phyloP scores from a whole-genome alignment of 1,140 invertebrate genomes.

The Cardiocondyla obscurior region DNA sequence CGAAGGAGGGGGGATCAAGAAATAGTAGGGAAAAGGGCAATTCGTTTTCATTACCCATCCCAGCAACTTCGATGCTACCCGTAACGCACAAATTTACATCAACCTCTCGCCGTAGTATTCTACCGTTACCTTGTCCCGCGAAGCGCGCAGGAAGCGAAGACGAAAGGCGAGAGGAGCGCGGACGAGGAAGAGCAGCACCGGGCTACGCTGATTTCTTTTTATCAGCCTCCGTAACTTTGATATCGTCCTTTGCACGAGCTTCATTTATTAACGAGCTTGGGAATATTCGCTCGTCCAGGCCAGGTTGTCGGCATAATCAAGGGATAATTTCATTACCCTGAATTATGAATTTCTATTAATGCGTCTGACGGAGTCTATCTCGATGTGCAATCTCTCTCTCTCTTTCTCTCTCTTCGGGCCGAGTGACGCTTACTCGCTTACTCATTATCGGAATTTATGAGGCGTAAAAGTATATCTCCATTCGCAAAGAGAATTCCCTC shows the following conservation, averaged over 20 bases:
- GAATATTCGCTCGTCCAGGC: slow-evolving; percentile 36
- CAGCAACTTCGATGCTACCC: slow-evolving; percentile 58
- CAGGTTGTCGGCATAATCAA: slow-evolving; percentile 22
- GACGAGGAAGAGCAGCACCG: not conserved
- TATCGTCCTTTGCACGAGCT: slow-evolving; percentile 38
- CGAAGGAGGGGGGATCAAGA: slow-evolving; percentile 22
- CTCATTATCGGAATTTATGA: slow-evolving; percentile 38
- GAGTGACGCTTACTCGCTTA: not conserved
- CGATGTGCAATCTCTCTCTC: slow-evolving; percentile 28
- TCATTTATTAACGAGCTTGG: slow-evolving; percentile 55
- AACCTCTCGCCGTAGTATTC: slow-evolving; percentile 52
- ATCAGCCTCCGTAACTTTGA: slow-evolving; percentile 56
- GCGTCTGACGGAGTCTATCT: slow-evolving; percentile 29
- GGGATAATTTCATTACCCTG: slow-evolving; percentile 52
- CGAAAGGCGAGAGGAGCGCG: not conserved
- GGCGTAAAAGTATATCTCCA: not conserved
- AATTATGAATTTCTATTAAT: slow-evolving; percentile 58
- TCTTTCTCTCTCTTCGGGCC: not conserved
- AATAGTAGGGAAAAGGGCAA: slow-evolving; percentile 62
- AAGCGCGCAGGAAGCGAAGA: not conserved
- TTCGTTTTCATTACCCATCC: slow-evolving; percentile 68
- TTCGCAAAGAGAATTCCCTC: not conserved
- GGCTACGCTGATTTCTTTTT: slow-evolving; percentile 61
- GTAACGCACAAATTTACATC: slow-evolving; percentile 70
- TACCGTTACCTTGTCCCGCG: slow-evolving; percentile 47